A percentile compares a stretch with the other conserved stretches of the same genome.
Conservation (phyloP, 2,888 invertebrate species). For the Xiphydria camelus region DNA sequence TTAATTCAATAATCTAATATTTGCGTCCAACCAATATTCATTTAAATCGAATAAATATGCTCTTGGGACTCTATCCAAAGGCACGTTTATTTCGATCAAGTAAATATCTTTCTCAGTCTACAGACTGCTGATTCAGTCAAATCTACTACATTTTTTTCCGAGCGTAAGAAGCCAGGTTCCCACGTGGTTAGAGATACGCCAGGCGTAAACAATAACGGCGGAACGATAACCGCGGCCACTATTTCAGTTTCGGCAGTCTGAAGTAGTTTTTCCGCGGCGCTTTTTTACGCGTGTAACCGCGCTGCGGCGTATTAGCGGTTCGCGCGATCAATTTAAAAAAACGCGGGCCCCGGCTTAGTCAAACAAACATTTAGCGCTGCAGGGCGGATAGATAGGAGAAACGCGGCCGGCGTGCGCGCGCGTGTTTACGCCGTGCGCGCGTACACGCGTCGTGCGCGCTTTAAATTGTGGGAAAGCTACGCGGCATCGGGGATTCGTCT, state of each 20-base stretch:
- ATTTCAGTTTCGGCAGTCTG: constrained; percentile 3
- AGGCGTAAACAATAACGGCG: constrained; percentile 2
- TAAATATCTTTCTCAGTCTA: no score
- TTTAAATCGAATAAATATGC: no score
- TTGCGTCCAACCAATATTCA: no score
- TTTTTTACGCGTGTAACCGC: constrained; percentile 32
- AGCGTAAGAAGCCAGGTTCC: constrained; percentile 1
- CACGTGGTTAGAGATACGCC: constrained; percentile 3
- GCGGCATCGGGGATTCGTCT: constrained; percentile 13
- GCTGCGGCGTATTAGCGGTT: constrained; percentile 39
- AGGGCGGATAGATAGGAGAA: constrained; percentile 1
- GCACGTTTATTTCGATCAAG: no score
- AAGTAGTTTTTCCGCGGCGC: constrained; percentile 1
- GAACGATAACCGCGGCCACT: constrained; percentile 3
- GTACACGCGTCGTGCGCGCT: no score
- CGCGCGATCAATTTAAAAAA: constrained; percentile 33
- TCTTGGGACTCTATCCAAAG: no score
- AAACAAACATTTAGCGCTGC: constrained; percentile 25
- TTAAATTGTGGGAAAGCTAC: constrained; percentile 19
- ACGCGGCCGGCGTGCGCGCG: neutral
- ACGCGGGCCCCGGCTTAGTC: constrained; percentile 24
- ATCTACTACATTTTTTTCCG: no score
- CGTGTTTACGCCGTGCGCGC: no score
- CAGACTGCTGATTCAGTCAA: no score
- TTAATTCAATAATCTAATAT: no score